Evolutionary conservation across 2,888 invertebrate genomes (phyloP).

Genomic region (Scaptomyza caliginosa): DNA sequence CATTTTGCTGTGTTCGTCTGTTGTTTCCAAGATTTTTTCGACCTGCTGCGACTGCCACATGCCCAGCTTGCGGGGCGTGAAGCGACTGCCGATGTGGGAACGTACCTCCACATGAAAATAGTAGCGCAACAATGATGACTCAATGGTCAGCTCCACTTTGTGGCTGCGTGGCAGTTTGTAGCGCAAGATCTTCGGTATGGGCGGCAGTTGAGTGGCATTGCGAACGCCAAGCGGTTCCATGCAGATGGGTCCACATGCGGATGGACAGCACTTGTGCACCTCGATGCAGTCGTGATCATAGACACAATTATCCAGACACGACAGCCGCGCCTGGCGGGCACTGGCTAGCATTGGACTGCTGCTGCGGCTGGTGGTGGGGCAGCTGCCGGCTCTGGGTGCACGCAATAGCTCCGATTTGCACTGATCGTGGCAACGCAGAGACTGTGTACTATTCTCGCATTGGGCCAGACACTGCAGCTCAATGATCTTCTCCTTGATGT

Average conservation of each 20-base stretch:
- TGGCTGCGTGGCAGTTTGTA: constrained; percentile 85
- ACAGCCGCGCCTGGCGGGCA: constrained; percentile 59
- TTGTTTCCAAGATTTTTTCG: constrained; percentile 80
- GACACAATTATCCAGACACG: constrained; percentile 81
- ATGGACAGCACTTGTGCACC: constrained; percentile 88
- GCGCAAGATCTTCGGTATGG: constrained; percentile 87
- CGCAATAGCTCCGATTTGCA: constrained; percentile 77
- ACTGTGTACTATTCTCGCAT: constrained; percentile 61
- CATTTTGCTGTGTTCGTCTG: constrained; percentile 65
- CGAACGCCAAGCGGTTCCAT: constrained; percentile 86
- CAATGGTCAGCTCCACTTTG: constrained; percentile 85
- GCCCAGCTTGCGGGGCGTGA: constrained; percentile 87
- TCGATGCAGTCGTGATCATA: constrained; percentile 89
- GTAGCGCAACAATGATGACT: constrained; percentile 76
- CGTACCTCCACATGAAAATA: constrained; percentile 87
- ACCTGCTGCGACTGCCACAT: constrained; percentile 86
- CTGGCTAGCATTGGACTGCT: constrained; percentile 36
- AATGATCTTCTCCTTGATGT: constrained; percentile 82
- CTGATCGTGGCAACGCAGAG: constrained; percentile 67
- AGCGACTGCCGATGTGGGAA: constrained; percentile 88
- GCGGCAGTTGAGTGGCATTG: constrained; percentile 86
- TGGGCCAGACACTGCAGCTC: constrained; percentile 82
- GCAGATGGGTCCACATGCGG: constrained; percentile 89
- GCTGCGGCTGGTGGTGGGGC: constrained; percentile 62
- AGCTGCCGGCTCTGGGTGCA: constrained; percentile 77